Base-by-base conservation (phyloP, 2,888 invertebrate genomes). In the Melolontha melolontha region DNA sequence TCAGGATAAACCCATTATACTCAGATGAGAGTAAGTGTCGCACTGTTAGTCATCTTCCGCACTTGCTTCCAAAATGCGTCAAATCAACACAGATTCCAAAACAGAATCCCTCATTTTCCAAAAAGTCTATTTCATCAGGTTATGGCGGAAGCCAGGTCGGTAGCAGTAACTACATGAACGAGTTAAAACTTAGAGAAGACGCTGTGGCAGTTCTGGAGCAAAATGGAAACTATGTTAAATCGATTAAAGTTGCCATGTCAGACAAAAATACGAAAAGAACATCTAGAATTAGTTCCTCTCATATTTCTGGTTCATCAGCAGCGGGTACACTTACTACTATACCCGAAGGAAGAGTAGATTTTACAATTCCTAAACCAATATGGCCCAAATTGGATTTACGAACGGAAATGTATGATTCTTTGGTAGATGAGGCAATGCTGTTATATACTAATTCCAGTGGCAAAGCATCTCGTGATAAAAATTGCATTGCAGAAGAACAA, bases 311-410 rank as follows among this genome's bases (percentile, higher is more conserved):
- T 10, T 76, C 78, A 10, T 75, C 79, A 2, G 73, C 71, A n/a
- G 76, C 75, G 14, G 81, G 82, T 2, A 82, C 82, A 4, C 77
- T 85, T 27, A 82, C 79, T n/a, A 83, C 84, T 7, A 85, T 85
- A 50, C 84, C 84, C 1, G 85, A 85, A 77, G 85, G 84, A n/a
- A 76, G 79, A 67, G 79, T 84, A 0, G 84, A 84, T 75, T 76
- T 79, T 55, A 78, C 80, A 2, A 79, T 84, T 34, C 84, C 85
- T 2, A 79, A 81, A 69, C 84, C 84, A 4, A 81, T 84, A 27
- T 84, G 84, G 84, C 84, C 84, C 5, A 75, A 77, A 70, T 66
- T 22, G 4, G 72, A 73, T 49, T 40, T 51, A 52, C 67, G 74
- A 42, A 70, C 71, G 16, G 71, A 73, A 22, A 73, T 76, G 39